Evolutionary conservation across 2,888 invertebrate genomes (phyloP), one percentile per base, ranked within the genome.

Genomic region (Branchellion lobata): DNA sequence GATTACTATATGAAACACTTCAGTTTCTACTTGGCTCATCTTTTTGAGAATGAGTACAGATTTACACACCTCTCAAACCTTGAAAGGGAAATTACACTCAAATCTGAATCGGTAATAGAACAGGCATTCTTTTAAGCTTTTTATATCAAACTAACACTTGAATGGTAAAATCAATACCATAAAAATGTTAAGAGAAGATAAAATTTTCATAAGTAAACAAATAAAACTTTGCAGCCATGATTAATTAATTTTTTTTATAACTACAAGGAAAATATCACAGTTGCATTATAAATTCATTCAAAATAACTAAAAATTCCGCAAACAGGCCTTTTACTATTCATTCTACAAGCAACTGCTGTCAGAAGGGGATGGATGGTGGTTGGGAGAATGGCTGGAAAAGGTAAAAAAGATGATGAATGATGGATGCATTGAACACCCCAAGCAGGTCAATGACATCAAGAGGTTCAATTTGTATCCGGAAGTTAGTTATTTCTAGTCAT

Each of bases 381-480:
- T 57, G 5, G 21, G 5, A n/a, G n/a, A 57, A n/a, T 57, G 61
- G 61, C 3, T 24, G 21, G 61, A 57, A 57, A 8, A n/a, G 21
- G 61, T 93, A 72, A 86, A 90, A 0, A 90, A 83, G 57, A 85
- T 90, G 51, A 91, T 91, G 86, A 90, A 91, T 81, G 93, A 94
- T 84, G 92, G 92, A 83, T 87, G 91, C 31, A 93, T 94, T 0
- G 94, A 95, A 86, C 92, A 91, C 86, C 94, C 94, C 0, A 90
- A 91, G 77, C 91, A 91, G 76, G 92, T 95, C 31, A 94, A 95
- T 87, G 92, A 93, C 0, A 89, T 93, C 61, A 91, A 92, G 84
- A 89, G 93, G 77, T 95, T 95, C 86, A 94, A 93, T 87, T 90
- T 95, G 76, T 91, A 92, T 85, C 94, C 94, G 0, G 95, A 95